Conservation (phyloP, 2,113 vertebrate species). For the Camelus dromedarius region DNA sequence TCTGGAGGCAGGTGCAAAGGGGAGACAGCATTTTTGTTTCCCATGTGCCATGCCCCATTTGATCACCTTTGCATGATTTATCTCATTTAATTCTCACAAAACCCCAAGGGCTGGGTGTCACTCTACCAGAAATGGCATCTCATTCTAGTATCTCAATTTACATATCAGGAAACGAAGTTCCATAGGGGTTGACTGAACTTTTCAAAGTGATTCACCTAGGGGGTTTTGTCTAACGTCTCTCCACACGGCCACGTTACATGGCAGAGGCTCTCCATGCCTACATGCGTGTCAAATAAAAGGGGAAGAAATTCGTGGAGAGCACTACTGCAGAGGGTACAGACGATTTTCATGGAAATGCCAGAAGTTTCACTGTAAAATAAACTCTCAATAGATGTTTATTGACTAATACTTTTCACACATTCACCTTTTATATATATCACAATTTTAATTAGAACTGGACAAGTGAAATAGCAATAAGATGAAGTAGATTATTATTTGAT, state of each 20-base stretch:
- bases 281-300: not conserved
- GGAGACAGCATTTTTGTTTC: not conserved
- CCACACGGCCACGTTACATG: not conserved
- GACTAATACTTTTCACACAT: not conserved
- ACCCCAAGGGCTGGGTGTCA: not conserved
- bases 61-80: not conserved
- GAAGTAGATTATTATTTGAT: not conserved
- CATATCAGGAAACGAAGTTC: not conserved
- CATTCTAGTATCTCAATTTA: not conserved
- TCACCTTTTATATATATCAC: not conserved
- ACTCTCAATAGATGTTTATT: not conserved
- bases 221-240: not conserved
- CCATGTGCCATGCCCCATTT: not conserved
- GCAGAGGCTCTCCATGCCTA: not conserved
- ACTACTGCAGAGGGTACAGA: not conserved
- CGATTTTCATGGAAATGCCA: not conserved
- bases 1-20: not conserved
- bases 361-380: not conserved
- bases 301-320: not conserved
- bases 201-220: not conserved
- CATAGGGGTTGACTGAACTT: not conserved
- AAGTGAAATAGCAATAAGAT: not conserved
- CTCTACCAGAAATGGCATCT: not conserved
- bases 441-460: not conserved
- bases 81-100: not conserved